Evolutionary conservation across 2,797 vertebrate genomes (phyloP).

Genomic region (Alcedo atthis): DNA sequence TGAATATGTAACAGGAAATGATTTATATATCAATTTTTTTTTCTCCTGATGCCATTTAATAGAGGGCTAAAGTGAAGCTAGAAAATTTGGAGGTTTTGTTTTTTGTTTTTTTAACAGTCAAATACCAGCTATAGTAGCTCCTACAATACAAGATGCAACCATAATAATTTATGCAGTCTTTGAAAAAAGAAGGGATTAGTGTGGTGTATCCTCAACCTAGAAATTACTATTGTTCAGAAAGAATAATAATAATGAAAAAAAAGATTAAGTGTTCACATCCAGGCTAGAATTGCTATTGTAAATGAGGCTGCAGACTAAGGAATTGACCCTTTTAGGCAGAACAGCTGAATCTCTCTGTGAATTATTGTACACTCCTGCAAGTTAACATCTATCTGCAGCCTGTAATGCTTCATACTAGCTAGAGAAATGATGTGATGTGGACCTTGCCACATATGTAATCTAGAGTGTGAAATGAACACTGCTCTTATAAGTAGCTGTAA

Average conservation of each 20-base stretch:
- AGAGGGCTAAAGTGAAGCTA: not conserved
- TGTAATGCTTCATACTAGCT: not conserved
- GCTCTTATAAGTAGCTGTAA: not conserved
- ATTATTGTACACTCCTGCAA: not conserved
- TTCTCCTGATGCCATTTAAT: not conserved
- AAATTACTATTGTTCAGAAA: constrained; percentile 51
- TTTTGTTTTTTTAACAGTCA: not conserved
- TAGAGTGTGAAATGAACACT: not conserved
- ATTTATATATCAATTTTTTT: not conserved
- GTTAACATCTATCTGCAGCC: constrained; percentile 15
- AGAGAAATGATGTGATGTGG: constrained; percentile 23
- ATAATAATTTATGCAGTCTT: constrained; percentile 30
- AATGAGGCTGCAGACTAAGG: constrained; percentile 20
- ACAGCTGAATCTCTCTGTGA: constrained; percentile 29
- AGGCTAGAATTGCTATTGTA: constrained; percentile 30
- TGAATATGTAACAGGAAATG: not conserved
- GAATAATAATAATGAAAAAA: constrained; percentile 54
- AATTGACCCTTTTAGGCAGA: constrained; percentile 23
- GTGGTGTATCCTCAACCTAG: not conserved
- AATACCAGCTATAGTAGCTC: not conserved
- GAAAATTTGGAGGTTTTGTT: not conserved
- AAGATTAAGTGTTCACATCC: constrained; percentile 39
- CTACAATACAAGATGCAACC: not conserved
- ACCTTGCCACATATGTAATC: not conserved
- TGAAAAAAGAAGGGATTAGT: constrained; percentile 50